These are phyloP conservation scores for Harlomillsia oculata DNA, from an alignment of 1,140 invertebrate species.

Conservation along the genomic window DNA sequence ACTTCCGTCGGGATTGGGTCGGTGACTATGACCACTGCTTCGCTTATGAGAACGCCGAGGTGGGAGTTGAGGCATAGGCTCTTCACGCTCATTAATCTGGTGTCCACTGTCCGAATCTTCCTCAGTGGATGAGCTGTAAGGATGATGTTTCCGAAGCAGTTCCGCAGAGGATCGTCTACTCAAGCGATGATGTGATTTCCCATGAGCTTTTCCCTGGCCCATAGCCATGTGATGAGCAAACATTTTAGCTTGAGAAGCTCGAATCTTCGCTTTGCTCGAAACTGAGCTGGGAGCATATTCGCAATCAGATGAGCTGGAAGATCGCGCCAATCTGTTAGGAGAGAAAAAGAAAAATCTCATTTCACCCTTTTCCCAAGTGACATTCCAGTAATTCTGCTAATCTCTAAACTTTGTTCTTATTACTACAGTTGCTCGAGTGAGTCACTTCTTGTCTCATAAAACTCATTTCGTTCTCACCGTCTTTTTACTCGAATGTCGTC, in stretches of 20 bases:
- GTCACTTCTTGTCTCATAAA: too few relatives aligned
- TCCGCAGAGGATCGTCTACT: slow-evolving; percentile 41
- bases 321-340: slow-evolving; percentile 22
- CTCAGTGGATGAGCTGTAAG: slow-evolving; percentile 39
- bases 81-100: slow-evolving; percentile 40
- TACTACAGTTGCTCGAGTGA: too few relatives aligned
- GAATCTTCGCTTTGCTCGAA: slow-evolving; percentile 17
- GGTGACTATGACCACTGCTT: slow-evolving; percentile 31
- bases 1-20: slow-evolving; percentile 37
- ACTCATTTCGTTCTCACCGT: too few relatives aligned
- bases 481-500: slow-evolving; percentile 22
- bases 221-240: slow-evolving; percentile 14
- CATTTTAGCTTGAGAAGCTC: slow-evolving; percentile 14
- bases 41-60: slow-evolving; percentile 23
- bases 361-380: neutral
- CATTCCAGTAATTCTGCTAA: too few relatives aligned
- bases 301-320: slow-evolving; percentile 33
- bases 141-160: slow-evolving; percentile 34
- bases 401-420: too few relatives aligned
- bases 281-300: slow-evolving; percentile 23
- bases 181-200: slow-evolving; percentile 20
- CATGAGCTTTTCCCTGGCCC: neutral
- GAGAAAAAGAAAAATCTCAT: too few relatives aligned
- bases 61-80: slow-evolving; percentile 37
- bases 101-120: slow-evolving; percentile 37